These are phyloP conservation scores for Aldabrachelys gigantea DNA, from an alignment of 2,113 vertebrate genomes.

Conservation along the genomic window DNA sequence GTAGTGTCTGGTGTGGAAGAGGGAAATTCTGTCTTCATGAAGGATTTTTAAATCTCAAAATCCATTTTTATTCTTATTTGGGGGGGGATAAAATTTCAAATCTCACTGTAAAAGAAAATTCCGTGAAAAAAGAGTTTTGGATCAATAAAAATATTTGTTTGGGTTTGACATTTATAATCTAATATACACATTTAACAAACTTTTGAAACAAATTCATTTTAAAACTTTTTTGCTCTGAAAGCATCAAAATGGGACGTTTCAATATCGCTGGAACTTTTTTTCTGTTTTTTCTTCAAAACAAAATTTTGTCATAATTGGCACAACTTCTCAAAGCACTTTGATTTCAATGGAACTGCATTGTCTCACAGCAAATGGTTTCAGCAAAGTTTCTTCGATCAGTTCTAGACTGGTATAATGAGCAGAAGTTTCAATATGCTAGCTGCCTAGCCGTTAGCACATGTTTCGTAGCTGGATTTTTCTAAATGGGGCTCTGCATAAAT, in stretches of 20 bases:
- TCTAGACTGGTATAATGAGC: background rate
- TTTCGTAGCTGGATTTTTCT: background rate
- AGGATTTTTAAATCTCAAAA: background rate
- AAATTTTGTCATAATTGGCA: fast-evolving
- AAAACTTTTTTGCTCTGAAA: background rate
- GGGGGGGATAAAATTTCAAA: background rate
- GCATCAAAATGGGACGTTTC: background rate
- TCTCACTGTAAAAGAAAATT: background rate
- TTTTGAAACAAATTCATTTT: background rate
- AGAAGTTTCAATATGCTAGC: background rate
- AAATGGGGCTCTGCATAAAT: background rate
- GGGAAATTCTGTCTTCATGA: background rate
- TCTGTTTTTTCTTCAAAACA: background rate
- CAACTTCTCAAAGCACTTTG: background rate
- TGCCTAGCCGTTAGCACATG: background rate
- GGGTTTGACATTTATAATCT: background rate
- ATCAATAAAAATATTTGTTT: background rate
- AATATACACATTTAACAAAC: background rate
- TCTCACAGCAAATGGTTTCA: background rate
- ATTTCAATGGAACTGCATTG: background rate
- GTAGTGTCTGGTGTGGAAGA: background rate
- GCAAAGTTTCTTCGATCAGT: background rate
- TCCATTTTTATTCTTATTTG: background rate
- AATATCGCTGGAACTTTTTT: background rate
- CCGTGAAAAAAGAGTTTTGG: background rate